Base-by-base conservation (phyloP, 1,140 invertebrate species). In the Ceratosolen fusciceps region DNA sequence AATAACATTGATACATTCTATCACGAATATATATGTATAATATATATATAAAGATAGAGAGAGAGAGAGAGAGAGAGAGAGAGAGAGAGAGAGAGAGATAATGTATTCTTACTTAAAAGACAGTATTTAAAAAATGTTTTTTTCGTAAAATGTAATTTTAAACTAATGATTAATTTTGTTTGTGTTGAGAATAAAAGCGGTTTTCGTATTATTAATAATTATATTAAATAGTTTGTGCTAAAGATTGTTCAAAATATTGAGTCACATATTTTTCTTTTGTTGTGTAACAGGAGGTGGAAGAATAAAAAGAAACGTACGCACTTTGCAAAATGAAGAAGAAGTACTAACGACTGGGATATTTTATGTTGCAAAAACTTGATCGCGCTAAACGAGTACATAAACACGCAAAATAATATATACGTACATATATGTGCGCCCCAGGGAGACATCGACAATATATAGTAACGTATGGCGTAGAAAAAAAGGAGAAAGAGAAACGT, bases 401-500 rank as follows among this genome's bases (percentile, higher is more conserved):
- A 80, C 5, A 70, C 67, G 67, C 43, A 70, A 39, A 68, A 68
- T 68, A 47, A 47, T 68, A 68, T 26, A 68, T 68, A n/a, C 24
- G 67, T 68, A 47, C 39, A 52, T 71, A 71, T 71, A 71, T 71
- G 68, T 71, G 31, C 68, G 43, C 52, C 43, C 68, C 68, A 71
- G 68, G 29, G 43, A 71, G 43, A 71, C 68, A 31, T 29, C 68
- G 68, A 47, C 68, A 16, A 49, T 52, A 52, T 16, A 49, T 47
- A 52, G 68, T 71, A 26, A 71, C 43, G 26, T 31, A 71, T 71
- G 68, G 68, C 68, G 65, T 72, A 79, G 52, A 81, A 58, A 83
- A 58, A 83, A 82, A 67, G 82, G 60, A 83, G 76, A 80, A 60
- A 85, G 65, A 83, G 74, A 83, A 60, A 77, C 21, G 60, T 79